Percentiles rank a stretch among this genome's conserved stretches.
These are phyloP conservation scores for Tinamus major DNA, from an alignment of 2,797 vertebrate genomes.

Conservation along the genomic window DNA sequence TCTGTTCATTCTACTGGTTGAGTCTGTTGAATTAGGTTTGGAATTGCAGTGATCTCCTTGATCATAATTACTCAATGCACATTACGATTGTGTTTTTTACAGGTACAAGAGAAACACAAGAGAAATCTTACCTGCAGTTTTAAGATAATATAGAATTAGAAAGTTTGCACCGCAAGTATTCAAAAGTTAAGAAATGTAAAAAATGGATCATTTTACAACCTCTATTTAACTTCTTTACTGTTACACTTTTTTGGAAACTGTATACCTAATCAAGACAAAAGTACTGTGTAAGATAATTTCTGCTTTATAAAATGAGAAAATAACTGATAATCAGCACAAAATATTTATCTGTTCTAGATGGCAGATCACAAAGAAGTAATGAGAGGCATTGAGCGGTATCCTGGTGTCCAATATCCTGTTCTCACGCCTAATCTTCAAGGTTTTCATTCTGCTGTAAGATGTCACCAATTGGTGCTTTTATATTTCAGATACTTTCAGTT, in stretches of 20 bases:
- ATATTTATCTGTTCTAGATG: slow-evolving; percentile 85
- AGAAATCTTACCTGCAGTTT: background rate
- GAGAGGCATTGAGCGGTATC: slow-evolving; percentile 85
- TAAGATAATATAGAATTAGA: background rate
- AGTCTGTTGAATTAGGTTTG: background rate
- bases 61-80: background rate
- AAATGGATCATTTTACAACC: background rate
- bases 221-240: background rate
- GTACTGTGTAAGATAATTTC: background rate
- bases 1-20: background rate
- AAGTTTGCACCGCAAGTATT: background rate
- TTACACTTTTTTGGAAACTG: background rate
- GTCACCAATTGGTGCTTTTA: background rate
- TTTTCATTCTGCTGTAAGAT: slow-evolving; percentile 90
- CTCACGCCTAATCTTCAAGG: slow-evolving; percentile 94
- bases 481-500: background rate
- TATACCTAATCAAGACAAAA: background rate
- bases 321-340: background rate
- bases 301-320: slow-evolving; percentile 9
- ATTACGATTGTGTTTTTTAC: background rate
- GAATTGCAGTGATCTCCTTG: background rate
- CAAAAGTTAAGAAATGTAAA: background rate
- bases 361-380: slow-evolving; percentile 94
- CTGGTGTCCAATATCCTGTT: slow-evolving; percentile 90
- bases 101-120: background rate